Evolutionary conservation across 2,888 invertebrate genomes (phyloP), one percentile per base, ranked within the genome.

Genomic region (Xylota segnis): DNA sequence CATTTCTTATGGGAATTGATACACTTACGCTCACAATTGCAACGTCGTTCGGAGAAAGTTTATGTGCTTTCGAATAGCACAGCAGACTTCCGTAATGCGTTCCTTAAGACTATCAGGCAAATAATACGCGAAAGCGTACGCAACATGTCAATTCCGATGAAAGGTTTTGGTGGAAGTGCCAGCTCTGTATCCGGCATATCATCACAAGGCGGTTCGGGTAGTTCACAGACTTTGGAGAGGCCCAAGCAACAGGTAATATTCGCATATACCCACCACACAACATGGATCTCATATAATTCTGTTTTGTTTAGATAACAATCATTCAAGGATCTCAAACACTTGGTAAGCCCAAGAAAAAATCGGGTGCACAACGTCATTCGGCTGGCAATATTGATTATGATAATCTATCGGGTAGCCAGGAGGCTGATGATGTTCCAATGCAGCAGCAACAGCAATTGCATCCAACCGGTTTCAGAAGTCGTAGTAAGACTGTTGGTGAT

Each of bases 1-100:
- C 98, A 98, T 93, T 98, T 97, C 94, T 94, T 98, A 86, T 99
- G 99, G 98, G 98, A 99, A 93, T 95, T 99, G 88, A 97, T 99
- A 89, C 98, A 99, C 92, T 94, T 98, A 90, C 95, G 98, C 90
- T 98, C 97, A 92, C 98, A 98, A 93, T 94, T 97, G 88, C 98
- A 98, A 91, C 95, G 98, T 86, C 95, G 98, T 89, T 97, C 98
- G 6, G 98, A 99, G 93, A 98, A 98, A 93, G 97, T 98, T 88
- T 99, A 99, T 92, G 98, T 98, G 89, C 94, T 99, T 83, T 98
- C 98, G 65, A 98, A 98, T 89, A 98, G 98, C 92, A 98, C 98
- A 70, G 96, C 96, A 79, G 98, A 98, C 92, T 98, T 98, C 93
- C 96, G 98, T 89, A 98, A 98, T 93, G 98, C 98, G 88, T 99